A percentile compares a stretch with the other conserved stretches of the same genome.
phyloP scores from a whole-genome alignment of 2,797 vertebrate species.

The Tympanoctomys barrerae region DNA sequence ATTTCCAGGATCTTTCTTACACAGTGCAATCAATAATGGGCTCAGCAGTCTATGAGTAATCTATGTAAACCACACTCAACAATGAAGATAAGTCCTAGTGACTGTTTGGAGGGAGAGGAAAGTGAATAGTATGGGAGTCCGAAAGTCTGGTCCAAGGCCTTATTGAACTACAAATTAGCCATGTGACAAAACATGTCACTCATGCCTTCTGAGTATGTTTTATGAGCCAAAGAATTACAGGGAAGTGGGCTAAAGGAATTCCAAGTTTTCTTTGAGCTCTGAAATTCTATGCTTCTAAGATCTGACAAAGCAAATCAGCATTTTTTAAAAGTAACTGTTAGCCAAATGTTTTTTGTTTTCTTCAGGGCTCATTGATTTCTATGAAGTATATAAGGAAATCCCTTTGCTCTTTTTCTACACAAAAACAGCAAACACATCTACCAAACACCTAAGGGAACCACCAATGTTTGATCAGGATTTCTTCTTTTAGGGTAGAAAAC shows the following conservation, averaged over 20 bases:
- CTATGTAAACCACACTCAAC: background rate
- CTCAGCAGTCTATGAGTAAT: constrained; percentile 36
- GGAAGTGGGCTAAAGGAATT: constrained; percentile 20
- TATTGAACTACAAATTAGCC: background rate
- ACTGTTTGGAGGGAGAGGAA: background rate
- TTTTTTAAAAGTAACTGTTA: constrained; percentile 58
- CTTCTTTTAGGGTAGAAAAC: background rate
- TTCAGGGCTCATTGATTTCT: constrained; percentile 32
- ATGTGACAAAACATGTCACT: background rate
- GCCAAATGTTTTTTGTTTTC: constrained; percentile 59
- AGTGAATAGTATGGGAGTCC: constrained; percentile 4
- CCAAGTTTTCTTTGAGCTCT: constrained; percentile 27
- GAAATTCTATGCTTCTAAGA: constrained; percentile 65
- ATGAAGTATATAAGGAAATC: constrained; percentile 41
- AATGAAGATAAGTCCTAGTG: background rate
- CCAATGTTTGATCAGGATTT: background rate
- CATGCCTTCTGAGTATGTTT: background rate
- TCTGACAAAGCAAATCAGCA: constrained; percentile 48
- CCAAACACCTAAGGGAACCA: background rate
- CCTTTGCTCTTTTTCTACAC: background rate
- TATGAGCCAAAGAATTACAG: constrained; percentile 54
- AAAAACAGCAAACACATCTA: constrained; percentile 18
- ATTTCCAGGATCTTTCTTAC: constrained; percentile 68
- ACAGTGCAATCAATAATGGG: background rate
- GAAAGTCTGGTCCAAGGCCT: background rate